Evolutionary conservation across 2,797 vertebrate species (phyloP).

Genomic region (Darevskia nairensis): DNA sequence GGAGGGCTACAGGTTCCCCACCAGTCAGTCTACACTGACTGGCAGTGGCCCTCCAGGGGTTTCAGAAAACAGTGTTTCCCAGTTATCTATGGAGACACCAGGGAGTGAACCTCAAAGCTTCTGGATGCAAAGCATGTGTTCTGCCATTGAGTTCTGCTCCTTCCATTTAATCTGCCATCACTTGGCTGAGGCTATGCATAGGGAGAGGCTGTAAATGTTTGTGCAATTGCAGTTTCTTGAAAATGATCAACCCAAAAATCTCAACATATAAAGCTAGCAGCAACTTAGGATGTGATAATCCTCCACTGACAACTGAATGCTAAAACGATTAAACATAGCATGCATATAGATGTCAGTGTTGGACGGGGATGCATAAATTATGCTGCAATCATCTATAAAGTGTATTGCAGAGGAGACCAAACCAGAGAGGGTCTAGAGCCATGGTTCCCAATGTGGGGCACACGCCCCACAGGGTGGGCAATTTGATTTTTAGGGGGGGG

Average conservation of each 20-base stretch:
- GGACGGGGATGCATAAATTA: not conserved
- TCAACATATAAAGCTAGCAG: not conserved
- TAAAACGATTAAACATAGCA: too few relatives aligned
- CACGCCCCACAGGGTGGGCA: too few relatives aligned
- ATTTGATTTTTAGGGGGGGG: too few relatives aligned
- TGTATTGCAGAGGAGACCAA: too few relatives aligned
- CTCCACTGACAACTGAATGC: not conserved
- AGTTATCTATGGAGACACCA: not conserved
- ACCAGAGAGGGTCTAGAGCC: too few relatives aligned
- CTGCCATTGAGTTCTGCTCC: not conserved
- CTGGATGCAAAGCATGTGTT: not conserved
- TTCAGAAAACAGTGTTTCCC: not conserved
- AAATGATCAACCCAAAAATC: not conserved
- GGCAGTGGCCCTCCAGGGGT: not conserved
- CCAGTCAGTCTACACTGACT: not conserved
- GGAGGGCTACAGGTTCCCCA: not conserved
- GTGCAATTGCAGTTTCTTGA: not conserved
- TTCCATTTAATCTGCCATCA: not conserved
- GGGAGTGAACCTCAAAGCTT: not conserved
- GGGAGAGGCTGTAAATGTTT: too few relatives aligned
- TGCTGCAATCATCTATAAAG: too few relatives aligned
- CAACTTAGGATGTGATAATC: not conserved
- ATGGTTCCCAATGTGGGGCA: too few relatives aligned
- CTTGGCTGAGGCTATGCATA: not conserved
- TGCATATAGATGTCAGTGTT: too few relatives aligned